Base-by-base conservation (phyloP, 2,888 invertebrate genomes). In the Artemia sinica region DNA sequence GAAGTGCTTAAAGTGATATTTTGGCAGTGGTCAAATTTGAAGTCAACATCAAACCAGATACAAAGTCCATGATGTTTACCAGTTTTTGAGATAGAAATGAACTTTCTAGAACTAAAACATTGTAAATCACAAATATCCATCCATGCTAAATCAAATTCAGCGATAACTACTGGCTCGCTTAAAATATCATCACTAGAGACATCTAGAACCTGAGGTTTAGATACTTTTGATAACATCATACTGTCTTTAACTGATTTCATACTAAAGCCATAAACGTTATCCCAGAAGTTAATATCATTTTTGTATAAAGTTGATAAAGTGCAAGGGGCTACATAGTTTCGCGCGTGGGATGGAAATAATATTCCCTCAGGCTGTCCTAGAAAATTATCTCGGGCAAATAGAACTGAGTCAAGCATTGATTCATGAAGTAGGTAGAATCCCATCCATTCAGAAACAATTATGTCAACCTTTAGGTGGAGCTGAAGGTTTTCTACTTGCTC, bases 371-470 rank as follows among this genome's bases (percentile, higher is more conserved):
- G 82, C 41, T 82, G 80, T 74, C 85, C 86, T 0, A 95, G 79
- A 77, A 88, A 91, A 72, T 83, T 84, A 75, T 94, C 89, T 73
- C 91, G 81, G 0, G 92, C 92, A 74, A 79, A 79, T 12, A 95
- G 79, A 5, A 96, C 88, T 0, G 93, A 91, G 77, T 93, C 89
- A 69, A 96, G 77, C 96, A 96, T 96, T 9, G 90, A 92, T 79
- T 96, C 95, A 76, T 94, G 95, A 14, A 96, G 79, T 50, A 96
- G 81, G 79, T 92, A 94, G 78, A 95, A 94, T 0, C 95, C 95
- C 95, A 96, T 96, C 95, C 95, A 96, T 79, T 96, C 95, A 0
- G 94, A 94, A 8, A 96, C 84, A 72, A 96, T 89, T 11, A 91
- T 83, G 78, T 95, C 94, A 2, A 91, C 88, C 78, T 87, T 85